Conservation (phyloP, 1,140 invertebrate species). For the Danaus plexippus region DNA sequence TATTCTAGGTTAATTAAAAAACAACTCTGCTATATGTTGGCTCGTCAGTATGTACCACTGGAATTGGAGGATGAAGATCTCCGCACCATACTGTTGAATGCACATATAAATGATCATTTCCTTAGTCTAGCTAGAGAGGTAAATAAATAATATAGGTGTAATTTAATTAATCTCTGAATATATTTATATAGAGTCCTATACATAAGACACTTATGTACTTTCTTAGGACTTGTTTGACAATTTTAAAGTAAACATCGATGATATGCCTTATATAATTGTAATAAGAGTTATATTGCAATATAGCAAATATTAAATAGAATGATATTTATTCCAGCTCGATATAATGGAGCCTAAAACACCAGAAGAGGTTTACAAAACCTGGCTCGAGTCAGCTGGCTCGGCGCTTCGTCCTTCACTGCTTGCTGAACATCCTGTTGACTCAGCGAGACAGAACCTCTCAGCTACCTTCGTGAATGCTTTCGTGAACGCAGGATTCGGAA, state of each 20-base stretch:
- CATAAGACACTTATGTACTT: too few relatives aligned
- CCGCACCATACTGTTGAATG: slow-evolving; percentile 96
- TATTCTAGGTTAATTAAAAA: slow-evolving; percentile 86
- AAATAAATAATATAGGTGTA: slow-evolving; percentile 18
- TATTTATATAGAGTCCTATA: too few relatives aligned
- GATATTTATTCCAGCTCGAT: slow-evolving; percentile 80
- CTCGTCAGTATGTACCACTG: slow-evolving; percentile 92
- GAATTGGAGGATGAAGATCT: slow-evolving; percentile 88
- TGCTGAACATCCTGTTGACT: slow-evolving; percentile 82
- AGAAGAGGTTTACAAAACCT: slow-evolving; percentile 99
- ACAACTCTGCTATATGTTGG: slow-evolving; percentile 97
- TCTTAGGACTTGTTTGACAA: too few relatives aligned
- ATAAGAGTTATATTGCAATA: slow-evolving; percentile 3
- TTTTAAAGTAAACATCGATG: too few relatives aligned
- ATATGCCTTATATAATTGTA: too few relatives aligned
- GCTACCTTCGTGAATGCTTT: slow-evolving; percentile 99
- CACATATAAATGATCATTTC: slow-evolving; percentile 96
- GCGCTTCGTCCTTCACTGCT: slow-evolving; percentile 84
- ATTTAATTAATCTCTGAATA: too few relatives aligned
- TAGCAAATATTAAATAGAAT: not conserved
- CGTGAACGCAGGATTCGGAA: slow-evolving; percentile 98
- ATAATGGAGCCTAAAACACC: slow-evolving; percentile 99
- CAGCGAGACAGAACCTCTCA: slow-evolving; percentile 96
- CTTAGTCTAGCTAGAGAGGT: slow-evolving; percentile 95
- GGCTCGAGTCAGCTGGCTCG: slow-evolving; percentile 92